These are phyloP conservation scores for Acipenser oxyrinchus DNA, from an alignment of 2,797 vertebrate species.

Conservation along the genomic window DNA sequence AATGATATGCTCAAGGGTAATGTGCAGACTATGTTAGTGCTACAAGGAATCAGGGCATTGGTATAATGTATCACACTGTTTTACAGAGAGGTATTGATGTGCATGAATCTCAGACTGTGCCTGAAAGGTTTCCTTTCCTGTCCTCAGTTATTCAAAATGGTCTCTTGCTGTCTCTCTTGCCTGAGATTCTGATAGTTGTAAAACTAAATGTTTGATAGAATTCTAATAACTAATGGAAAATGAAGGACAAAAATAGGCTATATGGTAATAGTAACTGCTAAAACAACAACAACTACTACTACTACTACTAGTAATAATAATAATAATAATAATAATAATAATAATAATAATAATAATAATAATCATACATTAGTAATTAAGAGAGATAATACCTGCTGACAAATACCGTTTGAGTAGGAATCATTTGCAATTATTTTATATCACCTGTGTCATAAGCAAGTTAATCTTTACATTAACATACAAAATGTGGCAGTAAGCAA, in stretches of 20 bases:
- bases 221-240: too few species aligned
- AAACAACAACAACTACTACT: too few species aligned
- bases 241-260: too few species aligned
- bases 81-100: not conserved
- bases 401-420: not conserved
- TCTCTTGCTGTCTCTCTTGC: too few species aligned
- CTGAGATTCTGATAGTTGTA: too few species aligned
- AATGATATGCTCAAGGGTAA: slow-evolving; percentile 49
- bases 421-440: not conserved
- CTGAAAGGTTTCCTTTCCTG: too few species aligned
- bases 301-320: not conserved
- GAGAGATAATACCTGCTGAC: not conserved
- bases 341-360: not conserved
- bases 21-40: slow-evolving; percentile 46
- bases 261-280: too few species aligned
- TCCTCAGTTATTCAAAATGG: too few species aligned
- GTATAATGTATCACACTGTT: not conserved
- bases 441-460: slow-evolving; percentile 11
- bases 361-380: not conserved
- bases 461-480: slow-evolving; percentile 14
- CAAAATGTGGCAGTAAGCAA: slow-evolving; percentile 2
- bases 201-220: too few species aligned
- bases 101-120: not conserved
- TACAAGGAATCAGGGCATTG: slow-evolving; percentile 37
- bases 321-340: not conserved